Percentiles rank a stretch among this genome's conserved stretches.
phyloP scores from a whole-genome alignment of 2,888 invertebrate genomes.

The Drosophila meridiana region DNA sequence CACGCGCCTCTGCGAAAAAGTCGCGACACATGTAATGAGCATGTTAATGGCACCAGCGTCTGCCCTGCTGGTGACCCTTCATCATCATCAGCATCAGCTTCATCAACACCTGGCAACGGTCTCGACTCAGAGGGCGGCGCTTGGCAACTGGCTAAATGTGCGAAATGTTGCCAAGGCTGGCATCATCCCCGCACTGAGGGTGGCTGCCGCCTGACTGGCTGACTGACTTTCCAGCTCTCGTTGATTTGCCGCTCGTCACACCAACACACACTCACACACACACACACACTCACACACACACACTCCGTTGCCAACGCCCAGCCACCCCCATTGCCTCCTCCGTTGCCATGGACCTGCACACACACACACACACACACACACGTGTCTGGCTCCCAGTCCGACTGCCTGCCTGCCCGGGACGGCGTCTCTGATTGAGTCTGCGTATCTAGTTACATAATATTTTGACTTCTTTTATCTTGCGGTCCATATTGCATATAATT shows the following conservation, averaged over 20 bases:
- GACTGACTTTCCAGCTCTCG: constrained; percentile 31
- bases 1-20: constrained; percentile 46
- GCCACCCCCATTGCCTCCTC: constrained; percentile 17
- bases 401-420: constrained; percentile 33
- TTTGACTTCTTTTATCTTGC: constrained; percentile 76
- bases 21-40: constrained; percentile 70
- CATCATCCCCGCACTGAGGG: constrained; percentile 32
- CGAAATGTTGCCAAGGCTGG: constrained; percentile 24
- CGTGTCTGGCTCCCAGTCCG: constrained; percentile 51
- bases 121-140: constrained; percentile 54
- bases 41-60: constrained; percentile 61
- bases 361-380: constrained; percentile 32
- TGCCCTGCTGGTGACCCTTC: constrained; percentile 23
- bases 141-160: constrained; percentile 51
- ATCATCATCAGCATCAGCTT: not conserved
- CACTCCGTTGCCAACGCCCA: constrained; percentile 39
- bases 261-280: not conserved
- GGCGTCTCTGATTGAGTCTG: constrained; percentile 58
- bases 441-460: constrained; percentile 82
- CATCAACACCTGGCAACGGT: constrained; percentile 49
- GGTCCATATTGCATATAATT: constrained; percentile 52
- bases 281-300: constrained; percentile 24
- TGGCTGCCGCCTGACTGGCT: constrained; percentile 74
- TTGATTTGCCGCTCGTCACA: constrained; percentile 65
- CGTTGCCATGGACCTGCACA: constrained; percentile 44